Percentiles rank a stretch among this genome's conserved stretches.
Evolutionary conservation across 2,888 invertebrate species (phyloP).

Genomic region (Machimus atricapillus): DNA sequence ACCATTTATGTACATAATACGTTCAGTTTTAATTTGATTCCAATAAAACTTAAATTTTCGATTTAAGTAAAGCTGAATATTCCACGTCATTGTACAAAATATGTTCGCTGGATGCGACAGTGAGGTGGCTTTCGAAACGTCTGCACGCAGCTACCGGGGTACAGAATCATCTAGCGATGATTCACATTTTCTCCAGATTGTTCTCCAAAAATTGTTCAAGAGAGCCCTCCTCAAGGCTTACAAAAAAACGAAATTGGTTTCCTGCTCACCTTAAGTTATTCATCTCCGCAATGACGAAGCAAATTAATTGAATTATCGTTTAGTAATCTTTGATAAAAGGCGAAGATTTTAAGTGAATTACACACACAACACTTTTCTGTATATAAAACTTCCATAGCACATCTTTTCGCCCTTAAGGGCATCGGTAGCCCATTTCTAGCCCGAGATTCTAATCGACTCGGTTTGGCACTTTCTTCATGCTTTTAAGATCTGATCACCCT

Average conservation of each 20-base stretch:
- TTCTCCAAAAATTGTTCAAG: not conserved
- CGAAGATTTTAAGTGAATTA: constrained; percentile 37
- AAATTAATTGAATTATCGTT: constrained; percentile 43
- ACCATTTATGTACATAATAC: not conserved
- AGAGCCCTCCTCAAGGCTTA: not conserved
- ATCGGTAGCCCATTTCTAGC: not conserved
- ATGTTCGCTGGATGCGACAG: not conserved
- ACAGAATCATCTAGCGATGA: not conserved
- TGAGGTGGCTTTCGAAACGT: not conserved
- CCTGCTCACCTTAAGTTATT: not conserved
- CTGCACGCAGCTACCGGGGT: not conserved
- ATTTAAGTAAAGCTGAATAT: not conserved
- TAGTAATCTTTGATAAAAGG: constrained; percentile 39
- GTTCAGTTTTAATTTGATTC: not conserved
- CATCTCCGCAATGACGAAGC: constrained; percentile 17
- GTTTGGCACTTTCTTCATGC: not conserved
- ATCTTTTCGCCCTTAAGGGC: not conserved
- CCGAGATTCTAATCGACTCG: not conserved
- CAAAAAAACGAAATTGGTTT: not conserved
- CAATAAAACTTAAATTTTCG: not conserved
- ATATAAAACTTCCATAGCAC: not conserved
- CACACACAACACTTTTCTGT: constrained; percentile 31
- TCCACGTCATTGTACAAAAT: not conserved
- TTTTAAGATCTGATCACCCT: not conserved
- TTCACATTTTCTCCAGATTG: not conserved